Base-by-base conservation (phyloP, 2,113 vertebrate species). In the Pholis gunnellus region DNA sequence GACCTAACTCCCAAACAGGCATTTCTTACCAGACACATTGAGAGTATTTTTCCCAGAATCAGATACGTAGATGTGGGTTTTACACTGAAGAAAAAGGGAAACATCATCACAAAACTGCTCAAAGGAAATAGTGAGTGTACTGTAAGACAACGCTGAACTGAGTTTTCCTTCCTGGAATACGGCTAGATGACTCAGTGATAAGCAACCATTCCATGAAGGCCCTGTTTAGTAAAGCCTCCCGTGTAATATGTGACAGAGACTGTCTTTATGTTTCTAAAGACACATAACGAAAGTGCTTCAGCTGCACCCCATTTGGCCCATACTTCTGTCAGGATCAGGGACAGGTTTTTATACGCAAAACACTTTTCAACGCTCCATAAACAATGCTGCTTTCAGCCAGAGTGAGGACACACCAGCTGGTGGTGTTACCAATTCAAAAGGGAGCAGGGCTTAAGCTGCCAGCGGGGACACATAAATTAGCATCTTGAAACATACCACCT, bases 401-500 rank as follows among this genome's bases (percentile, higher is more conserved):
- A 82, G 81, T 65, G 81, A 82, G 83, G 89, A 86, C 85, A 79
- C 88, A 89, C 82, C 90, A 91, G 91, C 91, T 93, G 91, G 84
- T 89, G 74, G 81, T 88, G 84, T 83, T 90, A 71, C 75, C 81
- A 75, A 88, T 90, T 91, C 83, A 90, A 91, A 92, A 79, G 87
- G 83, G 80, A 88, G 81, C 82, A 75, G 85, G 63, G 57, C 88
- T 91, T 92, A 90, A 90, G 90, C 88, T 88, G 91, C 90, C 92
- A 85, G 81, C 34, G 36, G 90, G 84, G 92, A 93, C 86, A 89
- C 89, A 94, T 92, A 93, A 92, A 92, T 93, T 94, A 92, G 85
- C 87, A 87, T 93, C 79, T 61, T 87, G 86, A 91, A 88, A 93
- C 85, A 91, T 83, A 64, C 74, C 84, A 79, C 77, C 81, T 71